Percentiles rank a stretch among this genome's conserved stretches.
phyloP scores from a whole-genome alignment of 2,888 invertebrate species.

The Rhagophthalmus giganteus region DNA sequence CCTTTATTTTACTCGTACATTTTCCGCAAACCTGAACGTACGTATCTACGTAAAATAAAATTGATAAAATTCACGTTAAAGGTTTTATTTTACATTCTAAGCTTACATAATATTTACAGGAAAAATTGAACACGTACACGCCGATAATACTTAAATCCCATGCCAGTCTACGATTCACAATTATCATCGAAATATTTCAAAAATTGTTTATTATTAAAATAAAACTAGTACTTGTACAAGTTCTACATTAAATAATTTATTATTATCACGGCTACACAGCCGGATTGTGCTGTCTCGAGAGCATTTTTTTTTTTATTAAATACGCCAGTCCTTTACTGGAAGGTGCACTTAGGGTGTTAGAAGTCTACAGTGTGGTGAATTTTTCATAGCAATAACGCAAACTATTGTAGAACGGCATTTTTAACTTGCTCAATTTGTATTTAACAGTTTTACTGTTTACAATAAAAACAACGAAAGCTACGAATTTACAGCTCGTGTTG shows the following conservation, averaged over 20 bases:
- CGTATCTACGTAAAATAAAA: too few relatives aligned
- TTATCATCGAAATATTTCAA: conserved; percentile 1
- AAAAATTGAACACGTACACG: too few relatives aligned
- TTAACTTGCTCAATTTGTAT: background rate
- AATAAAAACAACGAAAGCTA: too few relatives aligned
- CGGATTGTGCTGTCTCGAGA: conserved; percentile 32
- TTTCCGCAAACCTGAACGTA: too few relatives aligned
- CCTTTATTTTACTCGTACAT: too few relatives aligned
- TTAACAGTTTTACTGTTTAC: too few relatives aligned
- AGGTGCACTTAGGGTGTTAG: conserved; percentile 44
- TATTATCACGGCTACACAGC: conserved; percentile 38
- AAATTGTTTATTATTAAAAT: conserved; percentile 18
- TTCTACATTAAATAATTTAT: conserved; percentile 29
- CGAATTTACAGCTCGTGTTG: too few relatives aligned
- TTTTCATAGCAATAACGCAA: background rate
- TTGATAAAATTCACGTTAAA: background rate
- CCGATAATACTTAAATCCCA: background rate
- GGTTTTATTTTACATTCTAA: too few relatives aligned
- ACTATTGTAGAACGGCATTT: background rate
- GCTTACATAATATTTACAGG: background rate
- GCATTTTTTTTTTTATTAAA: too few relatives aligned
- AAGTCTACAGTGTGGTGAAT: conserved; percentile 12
- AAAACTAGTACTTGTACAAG: conserved; percentile 17
- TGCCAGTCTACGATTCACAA: background rate
- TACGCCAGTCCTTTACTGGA: conserved; percentile 30